These are phyloP conservation scores for Micromys minutus DNA, from an alignment of 2,113 vertebrate species.

Conservation along the genomic window DNA sequence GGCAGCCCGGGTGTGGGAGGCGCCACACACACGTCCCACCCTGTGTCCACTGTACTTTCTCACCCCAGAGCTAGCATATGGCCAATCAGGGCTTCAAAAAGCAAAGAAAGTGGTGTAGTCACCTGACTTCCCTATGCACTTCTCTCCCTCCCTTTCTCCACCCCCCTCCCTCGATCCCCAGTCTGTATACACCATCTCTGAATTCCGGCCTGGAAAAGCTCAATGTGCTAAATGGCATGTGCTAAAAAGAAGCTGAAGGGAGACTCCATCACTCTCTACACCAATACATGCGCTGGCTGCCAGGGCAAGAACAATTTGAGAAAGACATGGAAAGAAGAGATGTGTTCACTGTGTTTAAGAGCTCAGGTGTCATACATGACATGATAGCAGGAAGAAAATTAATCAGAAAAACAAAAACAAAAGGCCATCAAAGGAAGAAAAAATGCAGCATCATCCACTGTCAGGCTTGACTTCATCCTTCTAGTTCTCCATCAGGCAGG, in stretches of 20 bases:
- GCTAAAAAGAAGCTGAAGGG: not conserved
- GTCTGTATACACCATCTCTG: not conserved
- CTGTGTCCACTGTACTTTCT: fast-evolving
- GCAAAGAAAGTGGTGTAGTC: too few relatives aligned
- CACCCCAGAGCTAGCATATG: fast-evolving
- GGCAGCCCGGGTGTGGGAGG: fast-evolving
- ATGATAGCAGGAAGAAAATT: not conserved
- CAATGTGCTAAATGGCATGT: not conserved
- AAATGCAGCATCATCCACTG: not conserved
- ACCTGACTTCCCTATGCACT: not conserved
- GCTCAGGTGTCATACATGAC: not conserved
- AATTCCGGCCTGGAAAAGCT: not conserved
- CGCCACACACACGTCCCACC: too few relatives aligned
- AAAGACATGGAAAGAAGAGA: not conserved
- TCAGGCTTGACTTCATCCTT: fast-evolving
- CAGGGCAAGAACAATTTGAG: too few relatives aligned
- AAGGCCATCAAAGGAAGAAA: not conserved
- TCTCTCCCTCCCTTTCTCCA: not conserved
- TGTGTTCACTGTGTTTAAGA: not conserved
- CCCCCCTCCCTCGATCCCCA: not conserved
- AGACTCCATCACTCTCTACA: not conserved
- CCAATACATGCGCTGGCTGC: too few relatives aligned
- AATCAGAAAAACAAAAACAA: not conserved
- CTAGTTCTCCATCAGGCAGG: not conserved
- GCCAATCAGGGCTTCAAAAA: too few relatives aligned